Percentiles rank a stretch among this genome's conserved stretches.
Evolutionary conservation across 2,888 invertebrate species (phyloP).

Genomic region (Oegoconia quadripuncta): DNA sequence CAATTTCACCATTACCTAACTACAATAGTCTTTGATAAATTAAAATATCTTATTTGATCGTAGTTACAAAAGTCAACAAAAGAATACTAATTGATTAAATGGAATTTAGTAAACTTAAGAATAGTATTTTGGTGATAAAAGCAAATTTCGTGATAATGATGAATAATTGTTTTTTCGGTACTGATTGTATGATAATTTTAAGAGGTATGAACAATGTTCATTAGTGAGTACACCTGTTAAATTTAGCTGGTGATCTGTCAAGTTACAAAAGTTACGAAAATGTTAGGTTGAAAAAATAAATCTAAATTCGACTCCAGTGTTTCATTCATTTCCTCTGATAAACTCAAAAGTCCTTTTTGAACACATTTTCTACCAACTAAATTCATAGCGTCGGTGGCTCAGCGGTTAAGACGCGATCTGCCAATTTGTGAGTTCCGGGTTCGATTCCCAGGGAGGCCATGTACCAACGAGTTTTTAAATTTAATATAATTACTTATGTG

Average conservation of each 20-base stretch:
- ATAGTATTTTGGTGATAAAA: slow-evolving; percentile 76
- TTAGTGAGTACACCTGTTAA: slow-evolving; percentile 73
- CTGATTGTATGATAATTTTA: slow-evolving; percentile 73
- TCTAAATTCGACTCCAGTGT: slow-evolving; percentile 56
- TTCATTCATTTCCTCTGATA: slow-evolving; percentile 39
- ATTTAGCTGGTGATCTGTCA: slow-evolving; percentile 73
- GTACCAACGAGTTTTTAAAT: no score
- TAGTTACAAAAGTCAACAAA: slow-evolving; percentile 32
- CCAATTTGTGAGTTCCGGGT: no score
- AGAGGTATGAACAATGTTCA: slow-evolving; percentile 77
- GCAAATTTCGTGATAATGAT: slow-evolving; percentile 74
- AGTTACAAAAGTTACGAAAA: slow-evolving; percentile 71
- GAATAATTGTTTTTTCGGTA: slow-evolving; percentile 71
- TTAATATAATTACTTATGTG: no score
- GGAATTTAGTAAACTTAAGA: slow-evolving; percentile 72
- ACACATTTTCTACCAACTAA: neutral
- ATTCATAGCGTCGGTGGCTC: no score
- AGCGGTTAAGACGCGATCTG: no score
- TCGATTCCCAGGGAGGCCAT: no score
- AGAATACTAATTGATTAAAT: slow-evolving; percentile 58
- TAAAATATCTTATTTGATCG: slow-evolving; percentile 17
- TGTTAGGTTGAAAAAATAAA: slow-evolving; percentile 78
- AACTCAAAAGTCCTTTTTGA: neutral
- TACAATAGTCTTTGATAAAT: neutral
- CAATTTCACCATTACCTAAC: slow-evolving; percentile 22